Conservation (phyloP, 1,140 invertebrate species). For the Dysdera silvatica region DNA sequence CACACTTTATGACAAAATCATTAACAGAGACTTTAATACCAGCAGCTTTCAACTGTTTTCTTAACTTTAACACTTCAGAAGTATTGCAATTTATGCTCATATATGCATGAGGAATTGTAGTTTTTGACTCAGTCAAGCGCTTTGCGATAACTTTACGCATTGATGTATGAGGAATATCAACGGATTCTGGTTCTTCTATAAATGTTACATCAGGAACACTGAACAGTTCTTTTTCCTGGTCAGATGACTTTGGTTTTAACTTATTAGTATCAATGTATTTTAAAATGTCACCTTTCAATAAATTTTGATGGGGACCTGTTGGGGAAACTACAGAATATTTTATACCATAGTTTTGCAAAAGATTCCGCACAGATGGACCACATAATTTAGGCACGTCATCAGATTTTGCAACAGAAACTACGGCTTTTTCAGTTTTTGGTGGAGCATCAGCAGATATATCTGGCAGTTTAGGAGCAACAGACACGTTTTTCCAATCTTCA, state of each 20-base stretch:
- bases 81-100: slow-evolving; percentile 51
- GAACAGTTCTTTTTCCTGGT: slow-evolving; percentile 34
- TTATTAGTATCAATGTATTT: slow-evolving; percentile 51
- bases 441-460: background rate
- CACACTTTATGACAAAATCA: slow-evolving; percentile 59
- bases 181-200: slow-evolving; percentile 30
- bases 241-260: slow-evolving; percentile 45
- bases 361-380: slow-evolving; percentile 56
- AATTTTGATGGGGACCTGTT: slow-evolving; percentile 52
- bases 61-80: slow-evolving; percentile 46
- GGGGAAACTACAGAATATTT: slow-evolving; percentile 47
- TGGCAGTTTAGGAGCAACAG: background rate
- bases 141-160: slow-evolving; percentile 51
- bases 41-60: slow-evolving; percentile 34
- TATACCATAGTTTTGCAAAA: slow-evolving; percentile 55
- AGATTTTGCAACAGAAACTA: too few relatives aligned
- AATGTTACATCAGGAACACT: slow-evolving; percentile 30
- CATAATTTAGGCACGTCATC: slow-evolving; percentile 24
- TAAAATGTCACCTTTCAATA: slow-evolving; percentile 60
- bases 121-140: slow-evolving; percentile 54
- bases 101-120: slow-evolving; percentile 59
- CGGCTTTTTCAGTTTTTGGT: background rate
- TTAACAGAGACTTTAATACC: slow-evolving; percentile 54
- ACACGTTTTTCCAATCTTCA: slow-evolving; percentile 61
- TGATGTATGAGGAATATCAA: slow-evolving; percentile 44